Evolutionary conservation across 37 sponge, comb jelly and placozoan species (phyloP), one percentile per base, ranked within the genome.

Genomic region (Haliclona indistincta): DNA sequence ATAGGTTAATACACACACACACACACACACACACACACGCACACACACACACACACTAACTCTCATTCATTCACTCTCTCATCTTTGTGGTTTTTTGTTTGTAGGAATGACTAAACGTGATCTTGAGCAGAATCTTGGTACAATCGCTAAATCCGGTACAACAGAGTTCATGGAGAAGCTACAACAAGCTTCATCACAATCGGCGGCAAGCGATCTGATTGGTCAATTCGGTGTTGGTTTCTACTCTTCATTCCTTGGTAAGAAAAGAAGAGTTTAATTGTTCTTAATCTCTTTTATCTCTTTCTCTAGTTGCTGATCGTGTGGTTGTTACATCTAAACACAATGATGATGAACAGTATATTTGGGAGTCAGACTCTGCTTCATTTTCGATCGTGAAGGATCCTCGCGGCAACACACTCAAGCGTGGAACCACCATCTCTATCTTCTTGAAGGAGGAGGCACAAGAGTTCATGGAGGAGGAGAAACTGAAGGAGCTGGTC

Each of bases 211-310:
- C 23, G 99, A 98, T 78, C 68, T 98, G 80, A 98, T 98, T 85
- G 99, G 99, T 42, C 99, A 98, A 67, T 98, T 98, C 84, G 99
- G 99, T 78, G 99, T 98, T n/a, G 99, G 99, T 22, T 98, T 98
- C 79, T 98, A 98, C 87, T 98, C 99, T 4, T 51, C 96, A 43
- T 98, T 98, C 89, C 85, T 98, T 52, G 97, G 92, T 91, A 61
- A 71, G 79, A 63, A n/a, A n/a, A n/a, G n/a, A n/a, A n/a, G n/a
- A n/a, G n/a, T n/a, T n/a, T n/a, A n/a, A n/a, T n/a, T n/a, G n/a
- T n/a, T n/a, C n/a, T n/a, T n/a, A n/a, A n/a, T n/a, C n/a, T n/a
- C n/a, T n/a, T n/a, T n/a, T 47, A 47, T 47, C 10, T 47, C 15
- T 47, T 10, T 17, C 15, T n/a, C n/a, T 58, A 88, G 95, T 98